These are phyloP conservation scores for Apamea epomidion DNA, from an alignment of 2,888 invertebrate genomes.

Conservation along the genomic window DNA sequence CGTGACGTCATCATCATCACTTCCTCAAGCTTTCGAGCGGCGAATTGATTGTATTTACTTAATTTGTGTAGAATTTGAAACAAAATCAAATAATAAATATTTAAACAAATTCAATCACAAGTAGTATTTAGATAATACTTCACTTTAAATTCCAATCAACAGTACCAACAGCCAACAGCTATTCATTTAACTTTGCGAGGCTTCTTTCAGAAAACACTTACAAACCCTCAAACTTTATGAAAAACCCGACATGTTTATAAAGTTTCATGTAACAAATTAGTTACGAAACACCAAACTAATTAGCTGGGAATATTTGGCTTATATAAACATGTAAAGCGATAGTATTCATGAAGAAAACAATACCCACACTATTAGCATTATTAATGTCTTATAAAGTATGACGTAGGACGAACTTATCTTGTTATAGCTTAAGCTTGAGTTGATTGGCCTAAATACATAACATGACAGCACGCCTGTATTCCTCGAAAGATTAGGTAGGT, in stretches of 20 bases:
- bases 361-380: constrained; percentile 5
- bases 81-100: constrained; percentile 1
- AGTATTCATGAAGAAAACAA: constrained; percentile 18
- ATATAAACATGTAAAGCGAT: constrained; percentile 46
- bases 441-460: not conserved
- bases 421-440: not conserved
- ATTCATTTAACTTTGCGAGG: not conserved
- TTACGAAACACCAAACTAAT: constrained; percentile 58
- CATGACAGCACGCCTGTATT: not conserved
- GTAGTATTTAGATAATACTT: constrained; percentile 40
- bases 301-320: constrained; percentile 23
- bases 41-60: not conserved
- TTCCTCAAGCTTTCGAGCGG: not conserved
- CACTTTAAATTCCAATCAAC: constrained; percentile 33
- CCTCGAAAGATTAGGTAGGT: too few relatives aligned
- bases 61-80: constrained; percentile 20
- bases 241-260: constrained; percentile 31
- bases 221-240: not conserved
- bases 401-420: not conserved
- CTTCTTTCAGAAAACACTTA: constrained; percentile 6
- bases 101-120: constrained; percentile 16
- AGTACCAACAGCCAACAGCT: not conserved
- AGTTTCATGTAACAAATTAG: constrained; percentile 28
- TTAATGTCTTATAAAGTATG: constrained; percentile 4
- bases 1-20: not conserved